Conservation (phyloP, 2,113 vertebrate genomes). For the Albula goreensis region DNA sequence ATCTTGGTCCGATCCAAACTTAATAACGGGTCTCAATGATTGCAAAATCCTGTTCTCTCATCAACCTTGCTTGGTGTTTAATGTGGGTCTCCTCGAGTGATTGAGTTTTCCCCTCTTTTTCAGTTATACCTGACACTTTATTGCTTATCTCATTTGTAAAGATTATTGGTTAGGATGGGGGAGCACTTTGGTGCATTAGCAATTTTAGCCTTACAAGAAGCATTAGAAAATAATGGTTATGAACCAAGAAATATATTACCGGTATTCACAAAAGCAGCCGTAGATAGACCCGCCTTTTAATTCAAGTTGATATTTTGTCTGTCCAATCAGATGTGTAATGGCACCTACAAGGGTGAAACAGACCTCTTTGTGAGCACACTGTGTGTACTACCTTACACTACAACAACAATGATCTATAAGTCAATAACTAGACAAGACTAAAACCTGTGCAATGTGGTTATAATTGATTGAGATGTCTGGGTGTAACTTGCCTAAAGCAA, state of each 20-base stretch:
- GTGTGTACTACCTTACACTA: slow-evolving; percentile 70
- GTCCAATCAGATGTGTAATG: slow-evolving; percentile 51
- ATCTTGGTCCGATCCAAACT: slow-evolving; percentile 73
- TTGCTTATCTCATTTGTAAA: slow-evolving; percentile 95
- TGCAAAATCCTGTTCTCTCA: slow-evolving; percentile 66
- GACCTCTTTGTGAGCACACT: slow-evolving; percentile 62
- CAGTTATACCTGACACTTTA: slow-evolving; percentile 91
- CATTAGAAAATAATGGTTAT: slow-evolving; percentile 60
- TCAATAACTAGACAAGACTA: slow-evolving; percentile 78
- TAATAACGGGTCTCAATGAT: slow-evolving; percentile 64
- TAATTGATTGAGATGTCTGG: slow-evolving; percentile 84
- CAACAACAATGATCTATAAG: slow-evolving; percentile 72
- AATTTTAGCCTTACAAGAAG: slow-evolving; percentile 61
- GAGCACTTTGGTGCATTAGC: slow-evolving; percentile 73
- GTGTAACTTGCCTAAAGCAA: slow-evolving; percentile 75
- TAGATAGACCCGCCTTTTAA: slow-evolving; percentile 46
- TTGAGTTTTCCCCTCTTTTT: slow-evolving; percentile 98
- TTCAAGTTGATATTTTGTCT: slow-evolving; percentile 53
- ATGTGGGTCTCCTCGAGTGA: slow-evolving; percentile 89
- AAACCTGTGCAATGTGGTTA: slow-evolving; percentile 81
- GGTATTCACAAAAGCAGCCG: slow-evolving; percentile 43
- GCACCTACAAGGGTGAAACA: slow-evolving; percentile 52
- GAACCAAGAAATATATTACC: slow-evolving; percentile 49
- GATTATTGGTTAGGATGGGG: slow-evolving; percentile 83
- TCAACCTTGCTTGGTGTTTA: slow-evolving; percentile 73